Evolutionary conservation across 1,140 invertebrate genomes (phyloP).

Genomic region (Microvelia longipes): DNA sequence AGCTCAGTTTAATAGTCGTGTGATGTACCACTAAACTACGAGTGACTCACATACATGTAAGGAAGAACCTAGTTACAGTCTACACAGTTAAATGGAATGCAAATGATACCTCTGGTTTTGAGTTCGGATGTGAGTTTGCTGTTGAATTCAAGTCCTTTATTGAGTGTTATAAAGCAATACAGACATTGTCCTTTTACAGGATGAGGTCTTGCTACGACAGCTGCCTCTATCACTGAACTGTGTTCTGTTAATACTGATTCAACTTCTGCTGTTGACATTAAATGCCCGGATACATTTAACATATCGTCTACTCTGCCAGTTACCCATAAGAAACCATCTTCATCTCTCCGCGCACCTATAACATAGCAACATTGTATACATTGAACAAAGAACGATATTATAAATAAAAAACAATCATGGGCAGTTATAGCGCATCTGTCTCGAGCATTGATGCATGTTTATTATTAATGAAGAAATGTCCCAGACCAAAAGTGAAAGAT

Average conservation of each 20-base stretch:
- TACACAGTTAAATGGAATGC: too few species aligned
- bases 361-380: slow-evolving; percentile 14
- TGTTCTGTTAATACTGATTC: slow-evolving; percentile 83
- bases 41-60: too few species aligned
- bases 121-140: slow-evolving; percentile 55
- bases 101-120: slow-evolving; percentile 52
- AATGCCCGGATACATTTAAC: slow-evolving; percentile 93
- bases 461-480: too few species aligned
- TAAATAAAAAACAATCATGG: too few species aligned
- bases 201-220: slow-evolving; percentile 87
- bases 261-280: slow-evolving; percentile 91
- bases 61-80: too few species aligned
- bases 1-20: too few species aligned
- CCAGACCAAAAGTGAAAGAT: too few species aligned
- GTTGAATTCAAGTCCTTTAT: slow-evolving; percentile 53
- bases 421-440: too few species aligned
- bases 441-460: too few species aligned
- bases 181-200: slow-evolving; percentile 88
- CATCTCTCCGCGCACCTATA: slow-evolving; percentile 70
- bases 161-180: slow-evolving; percentile 88
- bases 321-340: slow-evolving; percentile 92
- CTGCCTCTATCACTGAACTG: slow-evolving; percentile 70
- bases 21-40: too few species aligned
- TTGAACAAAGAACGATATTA: too few species aligned
- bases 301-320: slow-evolving; percentile 95